Evolutionary conservation across 2,888 invertebrate species (phyloP).

Genomic region (Aromia moschata): DNA sequence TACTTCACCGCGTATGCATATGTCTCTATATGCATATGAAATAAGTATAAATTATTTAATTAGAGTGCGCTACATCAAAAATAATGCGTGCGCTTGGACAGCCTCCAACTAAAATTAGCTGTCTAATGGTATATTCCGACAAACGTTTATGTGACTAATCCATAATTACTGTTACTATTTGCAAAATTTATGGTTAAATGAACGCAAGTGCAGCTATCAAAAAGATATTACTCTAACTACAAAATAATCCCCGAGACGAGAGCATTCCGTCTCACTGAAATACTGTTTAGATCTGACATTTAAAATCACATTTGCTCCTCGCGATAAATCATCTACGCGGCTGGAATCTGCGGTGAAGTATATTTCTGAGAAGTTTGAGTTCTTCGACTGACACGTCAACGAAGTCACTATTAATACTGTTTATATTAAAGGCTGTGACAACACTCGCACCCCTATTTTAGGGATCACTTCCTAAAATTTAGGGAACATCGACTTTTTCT

Average conservation of each 20-base stretch:
- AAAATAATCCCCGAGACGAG: conserved; percentile 17
- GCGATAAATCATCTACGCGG: conserved; percentile 9
- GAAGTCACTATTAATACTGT: too few relatives aligned
- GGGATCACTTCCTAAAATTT: too few relatives aligned
- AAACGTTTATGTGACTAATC: conserved; percentile 41
- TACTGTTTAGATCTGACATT: conserved; percentile 18
- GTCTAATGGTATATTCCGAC: conserved; percentile 42
- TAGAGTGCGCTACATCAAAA: conserved; percentile 41
- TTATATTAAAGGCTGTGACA: too few relatives aligned
- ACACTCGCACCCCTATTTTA: too few relatives aligned
- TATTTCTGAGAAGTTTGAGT: conserved; percentile 4
- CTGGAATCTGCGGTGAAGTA: neutral
- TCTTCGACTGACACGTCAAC: too few relatives aligned
- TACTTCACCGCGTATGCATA: too few relatives aligned
- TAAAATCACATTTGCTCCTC: conserved; percentile 9
- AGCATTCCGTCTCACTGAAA: conserved; percentile 21
- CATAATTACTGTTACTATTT: conserved; percentile 36
- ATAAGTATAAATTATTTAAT: conserved; percentile 39
- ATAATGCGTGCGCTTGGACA: conserved; percentile 33
- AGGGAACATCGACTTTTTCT: too few relatives aligned
- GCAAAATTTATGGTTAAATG: conserved; percentile 27
- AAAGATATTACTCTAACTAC: conserved; percentile 20
- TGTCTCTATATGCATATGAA: conserved; percentile 19
- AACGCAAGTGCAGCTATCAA: conserved; percentile 24
- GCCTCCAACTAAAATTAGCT: conserved; percentile 37